Evolutionary conservation across 2,113 vertebrate genomes (phyloP), one percentile per base, ranked within the genome.

Genomic region (Morone chrysops): DNA sequence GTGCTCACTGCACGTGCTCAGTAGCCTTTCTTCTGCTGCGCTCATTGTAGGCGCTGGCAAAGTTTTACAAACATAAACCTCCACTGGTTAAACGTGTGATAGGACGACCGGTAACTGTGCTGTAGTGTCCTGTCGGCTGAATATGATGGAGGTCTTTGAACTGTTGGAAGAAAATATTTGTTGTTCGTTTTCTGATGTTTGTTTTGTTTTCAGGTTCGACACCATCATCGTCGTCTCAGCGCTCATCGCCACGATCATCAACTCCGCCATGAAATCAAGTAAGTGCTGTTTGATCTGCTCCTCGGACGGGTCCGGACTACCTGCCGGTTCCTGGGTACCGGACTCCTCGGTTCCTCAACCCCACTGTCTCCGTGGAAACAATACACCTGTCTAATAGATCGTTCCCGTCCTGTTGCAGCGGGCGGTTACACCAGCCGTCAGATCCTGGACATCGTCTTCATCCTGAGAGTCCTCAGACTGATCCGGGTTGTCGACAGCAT

Each of bases 371-470:
- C 3, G 31, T 31, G 31, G 31, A 31, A 31, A 31, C 13, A 16
- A 25, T 22, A 22, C 45, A 47, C 48, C 5, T 57, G 16, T 57
- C 22, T 51, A 31, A 72, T 9, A n/a, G 18, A 10, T n/a, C 11
- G 0, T 40, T 48, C 13, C 4, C 4, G 14, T 67, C 48, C 14
- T 36, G 8, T 65, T 40, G 12, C 2, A 89, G 97, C 92, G 16
- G 94, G 86, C 0, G 91, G 88, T 2, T 97, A 97, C 88, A 97
- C 93, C 78, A 98, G 97, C 80, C 96, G 96, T 0, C 96, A 98
- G 92, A 92, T 98, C 50, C 92, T 99, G 92, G 98, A 99, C 87
- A 97, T 99, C 0, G 95, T 99, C 79, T 96, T 99, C 85, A 97
- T 99, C 89, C 77, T 99, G 10, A 84, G 98, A 50, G 96, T 98